Conservation (phyloP, 2,797 vertebrate genomes). For the Lagocephalus sceleratus region DNA sequence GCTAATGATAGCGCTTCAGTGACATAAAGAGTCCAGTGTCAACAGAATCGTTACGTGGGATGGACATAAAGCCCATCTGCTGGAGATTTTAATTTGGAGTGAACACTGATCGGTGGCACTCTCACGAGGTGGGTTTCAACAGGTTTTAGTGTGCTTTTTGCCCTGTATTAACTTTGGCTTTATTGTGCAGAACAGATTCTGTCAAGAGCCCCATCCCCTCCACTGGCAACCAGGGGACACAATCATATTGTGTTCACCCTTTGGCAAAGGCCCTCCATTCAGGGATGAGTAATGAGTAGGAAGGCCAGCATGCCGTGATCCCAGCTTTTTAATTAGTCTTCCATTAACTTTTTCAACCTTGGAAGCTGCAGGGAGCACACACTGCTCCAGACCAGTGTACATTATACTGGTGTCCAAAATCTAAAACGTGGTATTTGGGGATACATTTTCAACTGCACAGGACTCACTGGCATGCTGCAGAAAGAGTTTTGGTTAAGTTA, state of each 20-base stretch:
- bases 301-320: slow-evolving; percentile 74
- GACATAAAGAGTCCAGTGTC: too few species aligned
- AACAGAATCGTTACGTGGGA: too few species aligned
- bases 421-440: slow-evolving; percentile 25
- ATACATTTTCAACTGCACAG: slow-evolving; percentile 12
- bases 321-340: slow-evolving; percentile 80
- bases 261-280: slow-evolving; percentile 74
- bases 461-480: slow-evolving; percentile 14
- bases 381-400: slow-evolving; percentile 10
- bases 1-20: too few species aligned
- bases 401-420: slow-evolving; percentile 31
- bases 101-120: too few species aligned
- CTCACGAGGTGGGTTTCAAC: too few species aligned
- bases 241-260: slow-evolving; percentile 58
- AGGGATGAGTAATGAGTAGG: slow-evolving; percentile 77
- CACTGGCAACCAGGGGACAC: slow-evolving; percentile 37
- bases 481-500: too few species aligned
- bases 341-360: slow-evolving; percentile 80
- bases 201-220: slow-evolving; percentile 33
- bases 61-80: too few species aligned
- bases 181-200: slow-evolving; percentile 42
- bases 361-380: slow-evolving; percentile 60
- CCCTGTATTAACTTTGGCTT: not conserved
- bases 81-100: too few species aligned
- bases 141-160: too few species aligned